Base-by-base conservation (phyloP, 2,888 invertebrate species). In the Mesoligia furuncula region DNA sequence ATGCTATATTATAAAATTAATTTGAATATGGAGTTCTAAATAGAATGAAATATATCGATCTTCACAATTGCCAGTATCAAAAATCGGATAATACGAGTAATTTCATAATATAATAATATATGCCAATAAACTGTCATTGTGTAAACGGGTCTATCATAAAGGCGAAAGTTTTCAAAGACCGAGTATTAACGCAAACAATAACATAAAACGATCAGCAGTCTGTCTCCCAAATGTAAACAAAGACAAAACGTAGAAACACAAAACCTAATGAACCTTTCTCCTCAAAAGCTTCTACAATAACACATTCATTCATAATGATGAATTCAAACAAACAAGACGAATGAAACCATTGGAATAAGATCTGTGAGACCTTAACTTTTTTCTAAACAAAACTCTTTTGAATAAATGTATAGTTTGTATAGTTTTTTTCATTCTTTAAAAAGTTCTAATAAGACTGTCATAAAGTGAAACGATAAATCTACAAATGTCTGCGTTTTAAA, bases 151-250 rank as follows among this genome's bases (percentile, higher is more conserved):
- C 17, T 48, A 48, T 20, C 20, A 48, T 48, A 48, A 17, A 48
- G 48, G 48, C 17, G 17, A 48, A 48, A 20, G 7, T 48, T 48
- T 48, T 48, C 48, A 48, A 48, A 48, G 20, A 48, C 17, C 17
- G 48, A 20, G 17, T 48, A 48, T 48, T 94, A 96, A 94, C 94
- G 91, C 11, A 71, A 20, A 72, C 45, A 72, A 72, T 48, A 48
- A 48, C 17, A 17, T 48, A 72, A 13, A n/a, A 36, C 31, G 6
- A 7, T 61, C 48, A 39, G 7, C 36, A 73, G 39, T 27, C 15
- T 31, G 7, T n/a, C 5, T 31, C 9, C 59, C 31, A 45, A 74
- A 72, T 45, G 1, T 9, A 48, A 73, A 73, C 48, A 17, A 48
- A 17, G 17, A 20, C 5, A 48, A 7, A 20, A 3, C 20, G 36